These are phyloP conservation scores for Tenthredo livida DNA, from an alignment of 2,888 invertebrate genomes.

Conservation along the genomic window DNA sequence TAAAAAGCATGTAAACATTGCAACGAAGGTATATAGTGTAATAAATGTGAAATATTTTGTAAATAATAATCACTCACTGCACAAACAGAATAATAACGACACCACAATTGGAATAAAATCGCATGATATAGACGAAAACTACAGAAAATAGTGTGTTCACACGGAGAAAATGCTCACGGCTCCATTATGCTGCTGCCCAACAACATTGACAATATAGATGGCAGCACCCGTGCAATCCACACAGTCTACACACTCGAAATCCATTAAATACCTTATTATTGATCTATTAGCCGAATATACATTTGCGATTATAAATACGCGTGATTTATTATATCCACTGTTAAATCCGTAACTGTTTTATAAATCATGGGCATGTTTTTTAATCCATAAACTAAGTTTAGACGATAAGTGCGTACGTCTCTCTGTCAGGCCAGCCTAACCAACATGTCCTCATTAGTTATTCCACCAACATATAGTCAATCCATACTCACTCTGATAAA, in stretches of 20 bases:
- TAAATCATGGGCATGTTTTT: conserved; percentile 16
- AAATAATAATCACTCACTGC: conserved; percentile 60
- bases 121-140: conserved; percentile 59
- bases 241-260: conserved; percentile 64
- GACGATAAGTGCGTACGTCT: conserved; percentile 62
- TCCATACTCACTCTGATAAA: conserved; percentile 72
- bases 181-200: conserved; percentile 80
- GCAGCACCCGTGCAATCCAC: conserved; percentile 80
- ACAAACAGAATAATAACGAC: conserved; percentile 63
- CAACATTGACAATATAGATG: conserved; percentile 91
- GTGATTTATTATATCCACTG: conserved; percentile 61
- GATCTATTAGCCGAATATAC: conserved; percentile 75
- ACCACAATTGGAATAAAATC: conserved; percentile 62
- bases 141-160: conserved; percentile 62
- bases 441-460: conserved; percentile 81
- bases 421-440: conserved; percentile 78
- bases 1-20: conserved; percentile 73
- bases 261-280: conserved; percentile 77
- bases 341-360: conserved; percentile 16
- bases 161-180: conserved; percentile 76
- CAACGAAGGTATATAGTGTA: conserved; percentile 64
- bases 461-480: conserved; percentile 75
- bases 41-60: conserved; percentile 41
- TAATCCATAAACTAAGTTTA: conserved; percentile 44
- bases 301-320: conserved; percentile 71